These are phyloP conservation scores for Scelioninae gen. 1 DNA, from an alignment of 2,888 invertebrate genomes.

Conservation along the genomic window DNA sequence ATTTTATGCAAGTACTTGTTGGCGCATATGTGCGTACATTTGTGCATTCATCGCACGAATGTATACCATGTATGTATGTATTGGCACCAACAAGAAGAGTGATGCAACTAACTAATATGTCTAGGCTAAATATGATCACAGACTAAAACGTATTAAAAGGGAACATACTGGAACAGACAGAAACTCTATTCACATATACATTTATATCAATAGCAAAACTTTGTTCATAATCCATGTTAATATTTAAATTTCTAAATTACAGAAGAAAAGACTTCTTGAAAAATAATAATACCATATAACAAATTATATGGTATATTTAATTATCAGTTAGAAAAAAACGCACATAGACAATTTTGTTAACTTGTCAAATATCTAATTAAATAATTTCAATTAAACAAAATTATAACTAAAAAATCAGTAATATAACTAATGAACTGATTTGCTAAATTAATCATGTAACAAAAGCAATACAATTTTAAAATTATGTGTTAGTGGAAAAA, in stretches of 20 bases:
- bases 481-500: constrained; percentile 14
- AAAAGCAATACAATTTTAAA: constrained; percentile 41
- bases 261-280: no score
- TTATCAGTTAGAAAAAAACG: no score
- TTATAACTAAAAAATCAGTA: no score
- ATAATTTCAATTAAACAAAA: no score
- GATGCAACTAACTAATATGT: constrained; percentile 39
- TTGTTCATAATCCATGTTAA: no score
- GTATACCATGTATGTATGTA: background rate
- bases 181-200: background rate
- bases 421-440: no score
- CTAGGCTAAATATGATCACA: constrained; percentile 55
- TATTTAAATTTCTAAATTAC: no score
- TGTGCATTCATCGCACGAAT: constrained; percentile 46
- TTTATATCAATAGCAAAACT: no score
- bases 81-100: constrained; percentile 41
- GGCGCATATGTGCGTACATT: constrained; percentile 50
- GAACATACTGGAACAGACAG: constrained; percentile 28
- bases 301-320: no score
- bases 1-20: constrained; percentile 35
- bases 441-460: background rate
- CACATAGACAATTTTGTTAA: no score
- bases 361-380: no score
- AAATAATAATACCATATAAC: no score
- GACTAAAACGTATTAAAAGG: constrained; percentile 43